Percentiles rank a stretch among this genome's conserved stretches.
These are phyloP conservation scores for Vicugna pacos DNA, from an alignment of 2,113 vertebrate genomes.

Conservation along the genomic window DNA sequence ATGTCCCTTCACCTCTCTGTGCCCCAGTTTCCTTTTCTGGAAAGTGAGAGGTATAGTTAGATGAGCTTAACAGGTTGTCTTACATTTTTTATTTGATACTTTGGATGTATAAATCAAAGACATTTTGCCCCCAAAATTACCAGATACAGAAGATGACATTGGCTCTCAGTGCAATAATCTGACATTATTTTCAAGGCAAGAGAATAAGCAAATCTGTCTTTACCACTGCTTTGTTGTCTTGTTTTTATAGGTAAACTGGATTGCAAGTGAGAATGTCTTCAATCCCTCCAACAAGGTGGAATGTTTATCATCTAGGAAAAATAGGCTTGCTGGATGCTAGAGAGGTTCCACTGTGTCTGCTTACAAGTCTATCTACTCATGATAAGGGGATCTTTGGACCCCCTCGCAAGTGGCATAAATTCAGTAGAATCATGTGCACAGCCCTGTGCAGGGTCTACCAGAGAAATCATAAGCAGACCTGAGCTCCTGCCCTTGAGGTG, in stretches of 20 bases:
- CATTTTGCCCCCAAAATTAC: slow-evolving; percentile 28
- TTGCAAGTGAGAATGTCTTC: slow-evolving; percentile 14
- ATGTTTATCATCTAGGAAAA: slow-evolving; percentile 2
- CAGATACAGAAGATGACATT: neutral
- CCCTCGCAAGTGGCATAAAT: neutral
- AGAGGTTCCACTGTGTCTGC: neutral
- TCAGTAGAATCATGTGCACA: neutral
- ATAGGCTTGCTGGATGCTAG: neutral
- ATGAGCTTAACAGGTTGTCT: neutral
- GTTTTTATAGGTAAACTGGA: neutral
- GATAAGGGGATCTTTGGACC: neutral
- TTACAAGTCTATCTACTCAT: neutral
- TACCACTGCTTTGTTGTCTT: neutral
- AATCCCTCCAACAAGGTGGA: neutral
- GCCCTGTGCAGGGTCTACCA: neutral
- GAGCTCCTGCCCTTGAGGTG: neutral
- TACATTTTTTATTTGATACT: neutral
- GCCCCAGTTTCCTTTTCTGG: neutral
- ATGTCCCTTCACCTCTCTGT: neutral
- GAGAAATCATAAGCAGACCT: neutral
- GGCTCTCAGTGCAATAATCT: neutral
- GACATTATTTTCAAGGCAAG: neutral
- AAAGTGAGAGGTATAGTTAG: neutral
- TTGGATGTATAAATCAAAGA: neutral
- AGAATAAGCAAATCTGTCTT: neutral